Base-by-base conservation (phyloP, 2,888 invertebrate species). In the Cataglyphis altisquamis region DNA sequence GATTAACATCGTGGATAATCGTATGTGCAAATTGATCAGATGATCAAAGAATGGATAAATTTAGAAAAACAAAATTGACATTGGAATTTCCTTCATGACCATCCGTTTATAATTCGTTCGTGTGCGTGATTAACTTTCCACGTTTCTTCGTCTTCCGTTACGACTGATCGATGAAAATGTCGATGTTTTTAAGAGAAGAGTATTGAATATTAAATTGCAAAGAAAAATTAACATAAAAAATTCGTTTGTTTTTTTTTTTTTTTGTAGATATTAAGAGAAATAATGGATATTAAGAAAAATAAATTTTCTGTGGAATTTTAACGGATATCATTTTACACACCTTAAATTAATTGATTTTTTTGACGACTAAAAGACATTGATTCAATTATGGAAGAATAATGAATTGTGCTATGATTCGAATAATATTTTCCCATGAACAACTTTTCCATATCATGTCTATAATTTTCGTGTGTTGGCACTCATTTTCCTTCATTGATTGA, bases 41-140 rank as follows among this genome's bases (percentile, higher is more conserved):
- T 21, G 77, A 78, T 67, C 57, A 57, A n/a, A 52, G 12, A 12
- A 60, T 1, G 3, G 41, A 57, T n/a, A 0, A 41, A 10, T 48
- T 67, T 1, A 12, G 32, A 18, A 68, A 39, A 77, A 32, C n/a
- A 25, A 48, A 29, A 55, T 41, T 77, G 15, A 21, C 21, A 12
- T 70, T 70, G 10, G 25, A 57, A 68, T 60, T 45, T 60, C 18
- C 18, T 29, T 60, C 70, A 10, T 68, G 32, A 6, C 45, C 70
- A 45, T 60, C 32, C 45, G 21, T 45, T 55, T 77, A 57, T 32
- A 3, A 66, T 41, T 67, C 77, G 39, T 77, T 77, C 77, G 77
- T 77, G 77, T 77, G 77, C 77, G 77, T 67, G 77, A 67, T 77
- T 77, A 67, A 77, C 77, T 77, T 77, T 57, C 57, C 29, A 77